Evolutionary conservation across 2,888 invertebrate species (phyloP).

Genomic region (Drosophila sordidapex): DNA sequence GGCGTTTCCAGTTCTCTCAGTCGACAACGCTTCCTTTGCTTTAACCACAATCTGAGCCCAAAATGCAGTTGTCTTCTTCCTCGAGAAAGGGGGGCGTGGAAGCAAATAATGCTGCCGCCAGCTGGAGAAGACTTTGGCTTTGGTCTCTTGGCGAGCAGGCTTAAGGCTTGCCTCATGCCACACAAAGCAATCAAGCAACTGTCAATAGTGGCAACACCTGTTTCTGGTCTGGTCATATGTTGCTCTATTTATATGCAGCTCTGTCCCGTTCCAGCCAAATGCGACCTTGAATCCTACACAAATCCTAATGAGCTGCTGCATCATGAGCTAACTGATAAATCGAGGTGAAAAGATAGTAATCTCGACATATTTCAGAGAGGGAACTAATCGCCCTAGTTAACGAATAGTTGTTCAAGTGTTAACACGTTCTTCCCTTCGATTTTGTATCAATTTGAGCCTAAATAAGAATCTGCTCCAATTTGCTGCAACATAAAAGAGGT

Average conservation of each 20-base stretch:
- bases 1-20: slow-evolving; percentile 57
- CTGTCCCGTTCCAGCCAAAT: not conserved
- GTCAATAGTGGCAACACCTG: slow-evolving; percentile 73
- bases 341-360: slow-evolving; percentile 5
- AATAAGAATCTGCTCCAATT: slow-evolving; percentile 53
- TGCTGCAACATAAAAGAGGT: slow-evolving; percentile 68
- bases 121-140: slow-evolving; percentile 9
- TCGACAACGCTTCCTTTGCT: slow-evolving; percentile 46
- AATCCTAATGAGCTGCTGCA: slow-evolving; percentile 16
- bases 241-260: slow-evolving; percentile 34
- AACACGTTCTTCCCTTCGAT: slow-evolving; percentile 42
- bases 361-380: not conserved
- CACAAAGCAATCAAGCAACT: slow-evolving; percentile 70
- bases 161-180: slow-evolving; percentile 61
- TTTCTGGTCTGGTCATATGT: slow-evolving; percentile 25
- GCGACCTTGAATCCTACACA: slow-evolving; percentile 60
- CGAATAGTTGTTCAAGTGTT: slow-evolving; percentile 32
- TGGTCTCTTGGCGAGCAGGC: slow-evolving; percentile 5
- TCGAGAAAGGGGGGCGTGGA: slow-evolving; percentile 58
- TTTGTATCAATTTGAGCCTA: slow-evolving; percentile 34
- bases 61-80: slow-evolving; percentile 74
- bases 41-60: slow-evolving; percentile 17
- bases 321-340: slow-evolving; percentile 44
- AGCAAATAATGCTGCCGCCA: slow-evolving; percentile 25
- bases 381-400: slow-evolving; percentile 10